Conservation (phyloP, 2,888 invertebrate genomes). For the Drosophila hawaiiensis region DNA sequence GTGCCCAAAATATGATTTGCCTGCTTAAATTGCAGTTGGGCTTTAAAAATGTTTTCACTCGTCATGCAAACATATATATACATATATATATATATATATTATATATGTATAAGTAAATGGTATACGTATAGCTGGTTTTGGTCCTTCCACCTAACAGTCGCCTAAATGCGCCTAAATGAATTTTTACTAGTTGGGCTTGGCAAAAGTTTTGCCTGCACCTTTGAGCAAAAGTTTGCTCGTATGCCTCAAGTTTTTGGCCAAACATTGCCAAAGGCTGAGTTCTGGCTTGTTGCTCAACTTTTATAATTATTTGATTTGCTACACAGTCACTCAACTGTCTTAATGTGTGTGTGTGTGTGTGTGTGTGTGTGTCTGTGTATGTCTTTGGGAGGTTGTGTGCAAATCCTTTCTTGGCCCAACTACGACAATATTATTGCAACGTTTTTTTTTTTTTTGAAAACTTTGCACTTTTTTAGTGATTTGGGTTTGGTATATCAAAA, state of each 20-base stretch:
- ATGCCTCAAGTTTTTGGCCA: constrained; percentile 64
- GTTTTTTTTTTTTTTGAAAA: constrained; percentile 16
- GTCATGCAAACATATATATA: constrained; percentile 10
- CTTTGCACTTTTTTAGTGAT: constrained; percentile 14
- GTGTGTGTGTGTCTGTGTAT: constrained; percentile 2
- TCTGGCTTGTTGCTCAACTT: constrained; percentile 67
- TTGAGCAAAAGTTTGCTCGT: constrained; percentile 62
- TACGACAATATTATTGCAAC: constrained; percentile 42
- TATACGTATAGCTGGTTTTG: constrained; percentile 1
- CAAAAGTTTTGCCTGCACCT: constrained; percentile 73
- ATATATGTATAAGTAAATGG: background rate
- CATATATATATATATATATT: background rate
- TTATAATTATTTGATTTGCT: constrained; percentile 83
- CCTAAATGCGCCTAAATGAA: constrained; percentile 80
- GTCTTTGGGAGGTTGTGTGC: background rate
- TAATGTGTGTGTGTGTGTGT: constrained; percentile 17
- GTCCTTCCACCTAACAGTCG: constrained; percentile 43
- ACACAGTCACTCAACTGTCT: constrained; percentile 42
- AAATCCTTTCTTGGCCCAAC: constrained; percentile 20
- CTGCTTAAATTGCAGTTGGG: constrained; percentile 54
- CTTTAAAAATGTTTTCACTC: constrained; percentile 62
- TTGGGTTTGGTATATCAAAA: background rate
- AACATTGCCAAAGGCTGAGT: constrained; percentile 57
- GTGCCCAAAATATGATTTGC: constrained; percentile 70
- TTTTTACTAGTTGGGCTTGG: constrained; percentile 69